A percentile compares a stretch with the other conserved stretches of the same genome.
Conservation (phyloP, 2,888 invertebrate species). For the Troides aeacus region DNA sequence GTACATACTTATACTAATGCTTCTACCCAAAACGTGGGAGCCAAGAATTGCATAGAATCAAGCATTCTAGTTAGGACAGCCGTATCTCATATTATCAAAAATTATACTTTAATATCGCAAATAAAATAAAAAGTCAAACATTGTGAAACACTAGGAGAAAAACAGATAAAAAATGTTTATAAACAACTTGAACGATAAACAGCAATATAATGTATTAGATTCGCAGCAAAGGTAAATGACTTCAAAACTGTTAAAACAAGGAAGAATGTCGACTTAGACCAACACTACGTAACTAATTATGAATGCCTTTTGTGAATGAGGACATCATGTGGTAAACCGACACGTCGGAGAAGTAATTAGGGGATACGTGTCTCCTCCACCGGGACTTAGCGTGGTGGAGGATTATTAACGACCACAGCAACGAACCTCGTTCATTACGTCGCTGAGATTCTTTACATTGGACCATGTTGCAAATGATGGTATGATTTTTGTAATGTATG, state of each 20-base stretch:
- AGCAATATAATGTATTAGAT: too few relatives aligned
- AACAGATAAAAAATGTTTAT: too few relatives aligned
- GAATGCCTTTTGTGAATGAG: slow-evolving; percentile 6
- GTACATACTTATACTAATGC: too few relatives aligned
- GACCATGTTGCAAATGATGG: neutral
- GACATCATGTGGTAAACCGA: slow-evolving; percentile 5
- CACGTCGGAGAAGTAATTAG: slow-evolving; percentile 24
- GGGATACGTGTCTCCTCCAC: slow-evolving; percentile 15
- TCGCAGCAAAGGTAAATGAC: neutral
- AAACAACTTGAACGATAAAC: too few relatives aligned
- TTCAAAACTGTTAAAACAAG: neutral
- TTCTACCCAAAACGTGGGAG: too few relatives aligned
- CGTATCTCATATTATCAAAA: too few relatives aligned
- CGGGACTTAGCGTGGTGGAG: slow-evolving; percentile 4
- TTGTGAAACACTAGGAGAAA: too few relatives aligned
- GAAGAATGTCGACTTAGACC: neutral
- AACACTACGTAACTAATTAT: slow-evolving; percentile 3
- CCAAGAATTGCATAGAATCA: too few relatives aligned
- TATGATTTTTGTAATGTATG: too few relatives aligned
- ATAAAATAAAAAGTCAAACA: too few relatives aligned
- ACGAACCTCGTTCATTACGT: slow-evolving; percentile 20
- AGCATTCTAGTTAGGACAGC: too few relatives aligned
- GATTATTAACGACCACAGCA: slow-evolving; percentile 15
- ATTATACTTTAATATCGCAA: too few relatives aligned
- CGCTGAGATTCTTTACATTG: neutral